A percentile compares a stretch with the other conserved stretches of the same genome.
Conservation (phyloP, 2,888 invertebrate species). For the Eupithecia centaureata region DNA sequence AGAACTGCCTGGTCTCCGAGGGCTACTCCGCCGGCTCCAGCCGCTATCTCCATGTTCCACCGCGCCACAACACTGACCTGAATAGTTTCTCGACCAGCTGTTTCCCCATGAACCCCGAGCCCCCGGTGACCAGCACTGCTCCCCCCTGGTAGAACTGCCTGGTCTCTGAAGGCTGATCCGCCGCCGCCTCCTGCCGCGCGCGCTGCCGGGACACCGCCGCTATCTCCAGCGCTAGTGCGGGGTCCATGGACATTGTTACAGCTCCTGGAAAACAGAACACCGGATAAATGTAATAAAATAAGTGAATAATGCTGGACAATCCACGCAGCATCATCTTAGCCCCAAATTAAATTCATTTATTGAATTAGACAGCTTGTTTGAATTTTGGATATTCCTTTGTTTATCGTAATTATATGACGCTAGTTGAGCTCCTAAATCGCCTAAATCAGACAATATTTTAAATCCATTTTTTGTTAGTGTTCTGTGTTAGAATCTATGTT, state of each 20-base stretch:
- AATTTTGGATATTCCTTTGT: no score
- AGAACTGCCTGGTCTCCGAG: conserved; percentile 50
- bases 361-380: no score
- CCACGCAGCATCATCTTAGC: no score
- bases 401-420: no score
- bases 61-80: no score
- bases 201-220: conserved; percentile 20
- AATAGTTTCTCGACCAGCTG: conserved; percentile 93
- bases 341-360: no score
- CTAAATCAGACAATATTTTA: no score
- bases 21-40: conserved; percentile 27
- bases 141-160: conserved; percentile 48
- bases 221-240: conserved; percentile 22
- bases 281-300: no score
- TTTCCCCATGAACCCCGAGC: conserved; percentile 95
- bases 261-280: background rate
- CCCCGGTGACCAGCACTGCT: conserved; percentile 90
- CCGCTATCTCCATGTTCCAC: conserved; percentile 21
- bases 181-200: conserved; percentile 10
- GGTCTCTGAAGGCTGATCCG: conserved; percentile 42
- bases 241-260: conserved; percentile 12
- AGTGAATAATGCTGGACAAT: no score
- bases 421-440: no score
- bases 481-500: no score
- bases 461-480: no score